Base-by-base conservation (phyloP, 2,888 invertebrate genomes). In the Brassicogethes aeneus region DNA sequence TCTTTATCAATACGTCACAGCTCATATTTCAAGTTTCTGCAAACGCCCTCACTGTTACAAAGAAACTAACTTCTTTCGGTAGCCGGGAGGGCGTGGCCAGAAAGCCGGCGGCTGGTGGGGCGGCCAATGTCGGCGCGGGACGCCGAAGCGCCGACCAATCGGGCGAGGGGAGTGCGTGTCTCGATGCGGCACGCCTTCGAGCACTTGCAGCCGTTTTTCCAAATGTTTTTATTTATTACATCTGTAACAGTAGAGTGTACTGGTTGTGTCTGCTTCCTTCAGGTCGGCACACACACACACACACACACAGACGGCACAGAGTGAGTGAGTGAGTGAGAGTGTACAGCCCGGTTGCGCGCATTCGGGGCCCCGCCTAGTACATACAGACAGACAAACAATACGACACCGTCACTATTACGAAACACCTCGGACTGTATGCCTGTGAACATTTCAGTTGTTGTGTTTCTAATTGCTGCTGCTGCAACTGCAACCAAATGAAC, bases 211-310 rank as follows among this genome's bases (percentile, higher is more conserved):
- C 73, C 70, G 70, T 70, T 76, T 77, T 68, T 68, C 67, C 63
- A 52, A 67, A 66, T 69, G 68, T 68, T 79, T 78, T 79, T 79
- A 79, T 79, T 79, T 79, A 79, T 79, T 79, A 77, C 77, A 75
- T 77, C 78, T 75, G 78, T 76, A 75, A 71, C 73, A 72, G 72
- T 70, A 23, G 76, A 75, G 74, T 77, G 72, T 75, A 75, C 73
- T 76, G 76, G 76, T 75, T 66, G 77, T 61, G 56, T 50, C 59
- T 57, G 56, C 58, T 61, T 60, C 59, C 59, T 57, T 45, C 42
- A 46, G 50, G 44, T 47, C 52, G 50, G 45, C 47, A 44, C 45
- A 40, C 45, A 48, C 47, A 49, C 47, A 44, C 45, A 40, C 45
- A 48, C 47, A 49, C 16, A 10, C 5, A 23, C 23, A 10, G 10